phyloP scores from a whole-genome alignment of 2,113 vertebrate genomes.

The Candoia aspera region DNA sequence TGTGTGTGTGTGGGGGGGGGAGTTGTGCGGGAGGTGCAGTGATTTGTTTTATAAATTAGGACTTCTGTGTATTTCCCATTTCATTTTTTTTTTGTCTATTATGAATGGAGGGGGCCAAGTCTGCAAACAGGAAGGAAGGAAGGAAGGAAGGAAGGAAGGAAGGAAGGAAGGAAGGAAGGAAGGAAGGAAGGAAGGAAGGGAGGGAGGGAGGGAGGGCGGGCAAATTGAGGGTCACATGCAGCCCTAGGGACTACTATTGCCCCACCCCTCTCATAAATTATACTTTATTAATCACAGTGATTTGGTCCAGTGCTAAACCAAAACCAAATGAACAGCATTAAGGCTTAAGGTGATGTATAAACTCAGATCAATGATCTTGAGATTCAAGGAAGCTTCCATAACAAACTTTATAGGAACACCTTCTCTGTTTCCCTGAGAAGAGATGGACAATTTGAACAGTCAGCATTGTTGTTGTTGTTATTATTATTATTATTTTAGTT shows the following conservation, averaged over 20 bases:
- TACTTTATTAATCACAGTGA: neutral
- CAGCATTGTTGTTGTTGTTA: neutral
- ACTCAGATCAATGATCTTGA: neutral
- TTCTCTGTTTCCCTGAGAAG: neutral
- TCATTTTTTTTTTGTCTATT: neutral
- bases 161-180: neutral
- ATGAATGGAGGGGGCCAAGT: neutral
- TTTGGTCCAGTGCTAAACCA: neutral
- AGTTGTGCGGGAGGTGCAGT: neutral
- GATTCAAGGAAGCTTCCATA: neutral
- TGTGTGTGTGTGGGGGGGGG: neutral
- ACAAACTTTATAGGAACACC: neutral
- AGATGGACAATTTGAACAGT: neutral
- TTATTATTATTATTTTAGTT: neutral
- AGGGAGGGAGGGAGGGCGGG: too few relatives aligned
- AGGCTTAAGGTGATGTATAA: neutral
- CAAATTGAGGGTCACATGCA: neutral
- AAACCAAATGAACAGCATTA: neutral
- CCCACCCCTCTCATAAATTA: neutral
- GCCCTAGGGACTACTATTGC: neutral
- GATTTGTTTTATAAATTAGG: neutral
- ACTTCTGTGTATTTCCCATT: neutral
- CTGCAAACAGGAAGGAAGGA: neutral
- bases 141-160: neutral
- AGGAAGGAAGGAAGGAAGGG: too few relatives aligned